Evolutionary conservation across 2,113 vertebrate genomes (phyloP).

Genomic region (Megaptera novaeangliae): DNA sequence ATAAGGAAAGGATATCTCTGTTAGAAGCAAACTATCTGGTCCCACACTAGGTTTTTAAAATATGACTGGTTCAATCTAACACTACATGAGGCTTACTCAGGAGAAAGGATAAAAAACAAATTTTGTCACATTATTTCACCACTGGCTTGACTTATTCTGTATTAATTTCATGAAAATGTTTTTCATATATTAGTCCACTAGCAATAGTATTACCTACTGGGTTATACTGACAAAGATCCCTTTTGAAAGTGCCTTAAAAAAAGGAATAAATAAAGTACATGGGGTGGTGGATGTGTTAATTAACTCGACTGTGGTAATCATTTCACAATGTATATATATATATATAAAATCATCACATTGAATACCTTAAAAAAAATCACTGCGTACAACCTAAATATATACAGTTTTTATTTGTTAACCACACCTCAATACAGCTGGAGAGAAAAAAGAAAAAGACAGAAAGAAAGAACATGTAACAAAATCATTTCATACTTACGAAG

Average conservation of each 20-base stretch:
- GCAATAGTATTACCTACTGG: not conserved
- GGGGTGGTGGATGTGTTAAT: not conserved
- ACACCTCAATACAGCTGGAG: not conserved
- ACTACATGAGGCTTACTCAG: not conserved
- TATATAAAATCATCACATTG: not conserved
- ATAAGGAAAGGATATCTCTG: not conserved
- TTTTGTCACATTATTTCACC: not conserved
- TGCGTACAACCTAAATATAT: not conserved
- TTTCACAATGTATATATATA: not conserved
- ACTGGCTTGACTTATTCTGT: not conserved
- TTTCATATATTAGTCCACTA: not conserved
- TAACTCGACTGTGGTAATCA: not conserved
- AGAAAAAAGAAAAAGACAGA: not conserved
- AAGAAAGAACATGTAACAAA: not conserved
- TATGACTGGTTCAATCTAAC: not conserved
- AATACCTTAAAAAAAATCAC: not conserved
- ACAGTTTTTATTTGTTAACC: not conserved
- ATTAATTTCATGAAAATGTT: not conserved
- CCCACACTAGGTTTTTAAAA: not conserved
- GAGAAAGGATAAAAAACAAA: constrained; percentile 20
- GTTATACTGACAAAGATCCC: constrained; percentile 17
- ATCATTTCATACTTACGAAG: constrained; percentile 84
- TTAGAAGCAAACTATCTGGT: not conserved
- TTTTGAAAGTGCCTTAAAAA: not conserved
- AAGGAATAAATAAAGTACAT: not conserved